These are phyloP conservation scores for Sebastes paucispinis DNA, from an alignment of 2,797 vertebrate genomes.

Conservation along the genomic window DNA sequence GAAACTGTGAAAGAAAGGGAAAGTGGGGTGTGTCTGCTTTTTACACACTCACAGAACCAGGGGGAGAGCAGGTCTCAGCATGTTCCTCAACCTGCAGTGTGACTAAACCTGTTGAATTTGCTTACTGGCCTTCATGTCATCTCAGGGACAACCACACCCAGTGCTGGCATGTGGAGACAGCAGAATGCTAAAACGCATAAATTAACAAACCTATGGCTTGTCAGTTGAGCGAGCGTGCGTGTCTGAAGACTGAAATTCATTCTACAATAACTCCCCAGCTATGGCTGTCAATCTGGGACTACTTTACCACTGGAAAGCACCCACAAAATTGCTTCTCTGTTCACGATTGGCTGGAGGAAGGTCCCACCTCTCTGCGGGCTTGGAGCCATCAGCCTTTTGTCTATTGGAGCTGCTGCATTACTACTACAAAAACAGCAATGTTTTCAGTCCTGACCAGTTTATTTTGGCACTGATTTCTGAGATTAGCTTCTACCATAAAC, in stretches of 20 bases:
- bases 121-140: slow-evolving; percentile 61
- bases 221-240: not conserved
- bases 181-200: slow-evolving; percentile 19
- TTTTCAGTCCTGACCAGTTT: slow-evolving; percentile 19
- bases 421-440: slow-evolving; percentile 20
- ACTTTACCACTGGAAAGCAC: slow-evolving; percentile 57
- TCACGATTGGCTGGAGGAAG: slow-evolving; percentile 60
- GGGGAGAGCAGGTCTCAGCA: slow-evolving; percentile 64
- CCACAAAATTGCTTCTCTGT: slow-evolving; percentile 46
- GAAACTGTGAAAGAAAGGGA: slow-evolving; percentile 22
- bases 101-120: slow-evolving; percentile 77
- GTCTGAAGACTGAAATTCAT: not conserved
- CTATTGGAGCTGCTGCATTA: slow-evolving; percentile 7
- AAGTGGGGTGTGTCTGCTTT: slow-evolving; percentile 65
- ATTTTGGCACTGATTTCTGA: slow-evolving; percentile 26
- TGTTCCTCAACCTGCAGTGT: slow-evolving; percentile 62
- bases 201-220: slow-evolving; percentile 1
- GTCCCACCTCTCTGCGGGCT: slow-evolving; percentile 57
- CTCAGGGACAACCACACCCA: slow-evolving; percentile 75
- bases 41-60: slow-evolving; percentile 19
- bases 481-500: not conserved
- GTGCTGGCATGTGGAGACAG: slow-evolving; percentile 56
- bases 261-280: slow-evolving; percentile 14
- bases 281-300: slow-evolving; percentile 57
- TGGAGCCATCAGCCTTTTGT: slow-evolving; percentile 17